phyloP scores from a whole-genome alignment of 2,797 vertebrate species.

The Menidia menidia region DNA sequence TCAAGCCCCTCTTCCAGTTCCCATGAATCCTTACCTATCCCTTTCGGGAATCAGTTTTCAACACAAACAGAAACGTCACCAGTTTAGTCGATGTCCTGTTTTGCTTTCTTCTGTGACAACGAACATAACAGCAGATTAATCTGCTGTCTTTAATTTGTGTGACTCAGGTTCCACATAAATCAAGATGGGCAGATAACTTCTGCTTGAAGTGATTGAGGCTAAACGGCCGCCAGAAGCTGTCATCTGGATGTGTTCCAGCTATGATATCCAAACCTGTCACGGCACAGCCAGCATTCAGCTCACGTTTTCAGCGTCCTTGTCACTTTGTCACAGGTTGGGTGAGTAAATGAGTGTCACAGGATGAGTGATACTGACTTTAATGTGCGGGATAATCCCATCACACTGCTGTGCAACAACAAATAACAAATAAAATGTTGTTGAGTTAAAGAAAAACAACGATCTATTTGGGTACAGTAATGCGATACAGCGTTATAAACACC shows the following conservation, averaged over 20 bases:
- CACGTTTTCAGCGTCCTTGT: background rate
- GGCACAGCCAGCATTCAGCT: background rate
- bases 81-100: constrained; percentile 13
- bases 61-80: constrained; percentile 16
- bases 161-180: background rate
- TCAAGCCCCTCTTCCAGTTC: background rate
- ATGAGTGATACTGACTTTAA: background rate
- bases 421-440: background rate
- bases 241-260: background rate
- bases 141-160: background rate
- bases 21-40: constrained; percentile 12
- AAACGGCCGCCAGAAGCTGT: background rate
- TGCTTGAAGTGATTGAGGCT: background rate
- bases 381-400: background rate
- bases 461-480: background rate
- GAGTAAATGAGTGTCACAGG: background rate
- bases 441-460: background rate
- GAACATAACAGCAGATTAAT: background rate
- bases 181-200: background rate
- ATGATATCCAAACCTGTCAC: background rate
- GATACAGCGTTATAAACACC: background rate
- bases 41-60: constrained; percentile 14
- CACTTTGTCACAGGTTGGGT: background rate
- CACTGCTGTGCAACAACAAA: background rate
- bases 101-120: background rate